Evolutionary conservation across 2,113 vertebrate species (phyloP).

Genomic region (Vanacampus margaritifer): DNA sequence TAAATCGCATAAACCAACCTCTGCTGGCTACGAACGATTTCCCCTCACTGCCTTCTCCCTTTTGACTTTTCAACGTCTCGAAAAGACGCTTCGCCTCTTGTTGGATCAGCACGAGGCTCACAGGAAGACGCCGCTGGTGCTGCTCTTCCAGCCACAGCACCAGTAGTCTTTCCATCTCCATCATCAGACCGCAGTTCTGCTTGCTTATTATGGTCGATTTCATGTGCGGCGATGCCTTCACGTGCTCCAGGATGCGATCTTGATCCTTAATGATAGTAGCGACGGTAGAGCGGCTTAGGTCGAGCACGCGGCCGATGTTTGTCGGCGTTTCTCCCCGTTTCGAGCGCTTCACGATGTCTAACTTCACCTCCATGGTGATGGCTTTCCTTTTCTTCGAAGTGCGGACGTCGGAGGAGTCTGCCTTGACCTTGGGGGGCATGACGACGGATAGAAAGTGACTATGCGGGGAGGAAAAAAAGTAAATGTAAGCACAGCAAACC

Average conservation of each 20-base stretch:
- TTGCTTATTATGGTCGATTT: slow-evolving; percentile 3
- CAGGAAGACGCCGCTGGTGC: not conserved
- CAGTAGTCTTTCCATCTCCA: not conserved
- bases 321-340: slow-evolving; percentile 1
- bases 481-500: not conserved
- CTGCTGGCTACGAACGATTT: not conserved
- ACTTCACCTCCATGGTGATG: slow-evolving; percentile 3
- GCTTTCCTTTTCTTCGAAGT: not conserved
- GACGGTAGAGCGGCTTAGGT: slow-evolving; percentile 1
- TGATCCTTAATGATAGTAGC: slow-evolving; percentile 2
- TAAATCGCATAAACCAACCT: slow-evolving; percentile 6
- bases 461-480: not conserved
- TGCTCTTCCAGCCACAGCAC: not conserved
- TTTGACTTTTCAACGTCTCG: not conserved
- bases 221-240: not conserved
- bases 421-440: not conserved
- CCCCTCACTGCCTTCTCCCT: not conserved
- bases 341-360: slow-evolving; percentile 2
- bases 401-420: not conserved
- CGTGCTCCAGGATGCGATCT: slow-evolving; percentile 1
- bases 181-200: not conserved
- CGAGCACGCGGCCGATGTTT: not conserved
- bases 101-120: not conserved
- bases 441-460: not conserved
- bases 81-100: not conserved